These are phyloP conservation scores for Pterobdella sp. DNA, from an alignment of 2,888 invertebrate genomes.

Conservation along the genomic window DNA sequence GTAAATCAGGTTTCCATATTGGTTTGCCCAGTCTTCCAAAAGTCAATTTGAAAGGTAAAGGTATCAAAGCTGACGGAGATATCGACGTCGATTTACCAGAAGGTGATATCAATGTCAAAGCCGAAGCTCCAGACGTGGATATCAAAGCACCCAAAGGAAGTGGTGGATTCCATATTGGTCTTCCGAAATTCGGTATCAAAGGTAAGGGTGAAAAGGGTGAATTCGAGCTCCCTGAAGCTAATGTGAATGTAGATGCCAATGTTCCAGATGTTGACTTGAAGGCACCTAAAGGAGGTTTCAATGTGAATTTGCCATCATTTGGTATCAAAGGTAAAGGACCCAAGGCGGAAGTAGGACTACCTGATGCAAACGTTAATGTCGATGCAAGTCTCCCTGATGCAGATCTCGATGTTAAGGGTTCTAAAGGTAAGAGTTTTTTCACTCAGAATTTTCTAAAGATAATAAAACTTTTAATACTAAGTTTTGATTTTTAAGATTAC, in stretches of 20 bases:
- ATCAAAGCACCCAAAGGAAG: slow-evolving; percentile 21
- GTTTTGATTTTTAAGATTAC: too few relatives aligned
- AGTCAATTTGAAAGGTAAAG: slow-evolving; percentile 11
- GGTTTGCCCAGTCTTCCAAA: slow-evolving; percentile 4
- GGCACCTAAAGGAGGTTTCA: slow-evolving; percentile 26
- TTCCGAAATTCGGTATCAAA: slow-evolving; percentile 12
- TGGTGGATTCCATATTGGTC: slow-evolving; percentile 27
- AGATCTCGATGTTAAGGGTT: slow-evolving; percentile 24
- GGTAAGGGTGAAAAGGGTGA: background rate
- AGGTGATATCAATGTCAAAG: slow-evolving; percentile 21
- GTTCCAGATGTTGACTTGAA: slow-evolving; percentile 25
- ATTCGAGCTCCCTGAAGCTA: slow-evolving; percentile 19
- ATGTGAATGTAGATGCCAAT: slow-evolving; percentile 6
- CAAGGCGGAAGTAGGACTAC: slow-evolving; percentile 24
- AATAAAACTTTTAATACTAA: too few relatives aligned
- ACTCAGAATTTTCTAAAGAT: slow-evolving; percentile 3
- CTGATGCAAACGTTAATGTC: slow-evolving; percentile 15
- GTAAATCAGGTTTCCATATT: background rate
- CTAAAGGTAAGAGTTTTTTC: slow-evolving; percentile 25
- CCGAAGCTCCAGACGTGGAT: slow-evolving; percentile 28
- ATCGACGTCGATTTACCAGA: slow-evolving; percentile 24
- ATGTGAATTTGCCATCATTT: slow-evolving; percentile 23
- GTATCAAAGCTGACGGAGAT: background rate
- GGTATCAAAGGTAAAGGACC: slow-evolving; percentile 26
- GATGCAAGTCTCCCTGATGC: slow-evolving; percentile 25